phyloP scores from a whole-genome alignment of 2,888 invertebrate genomes.

The Hartigia nigra region DNA sequence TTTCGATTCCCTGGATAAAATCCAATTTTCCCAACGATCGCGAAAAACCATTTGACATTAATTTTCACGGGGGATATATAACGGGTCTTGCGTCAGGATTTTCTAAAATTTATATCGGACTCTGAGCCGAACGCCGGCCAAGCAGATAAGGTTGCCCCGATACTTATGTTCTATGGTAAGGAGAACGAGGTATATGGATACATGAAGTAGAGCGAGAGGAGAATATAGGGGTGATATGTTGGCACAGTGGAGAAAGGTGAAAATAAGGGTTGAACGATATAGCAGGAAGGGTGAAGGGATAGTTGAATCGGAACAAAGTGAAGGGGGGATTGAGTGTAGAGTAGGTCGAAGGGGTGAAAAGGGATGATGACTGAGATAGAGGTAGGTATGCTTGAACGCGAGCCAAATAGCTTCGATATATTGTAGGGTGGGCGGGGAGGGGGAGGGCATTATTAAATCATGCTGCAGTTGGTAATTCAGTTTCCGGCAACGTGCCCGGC shows the following conservation, averaged over 20 bases:
- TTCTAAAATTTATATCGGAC: conserved; percentile 37
- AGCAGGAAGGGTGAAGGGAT: no score
- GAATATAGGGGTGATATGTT: background rate
- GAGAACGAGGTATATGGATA: background rate
- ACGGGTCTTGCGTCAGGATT: background rate
- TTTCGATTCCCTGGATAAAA: no score
- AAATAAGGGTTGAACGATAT: background rate
- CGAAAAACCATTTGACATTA: background rate
- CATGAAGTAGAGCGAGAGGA: background rate
- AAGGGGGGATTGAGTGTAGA: background rate
- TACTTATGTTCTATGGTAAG: background rate
- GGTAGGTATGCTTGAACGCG: conserved; percentile 34
- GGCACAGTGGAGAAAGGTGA: background rate
- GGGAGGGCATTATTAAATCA: conserved; percentile 54
- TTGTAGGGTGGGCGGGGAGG: conserved; percentile 33
- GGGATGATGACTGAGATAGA: background rate
- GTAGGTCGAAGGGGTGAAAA: background rate
- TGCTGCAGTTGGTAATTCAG: conserved; percentile 55
- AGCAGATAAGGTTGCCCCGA: background rate
- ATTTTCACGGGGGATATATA: background rate
- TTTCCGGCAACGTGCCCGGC: conserved; percentile 51
- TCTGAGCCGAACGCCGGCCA: conserved; percentile 16
- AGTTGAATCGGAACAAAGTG: background rate
- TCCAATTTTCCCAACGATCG: no score
- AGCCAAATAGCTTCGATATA: conserved; percentile 48